These are phyloP conservation scores for Falco columbarius DNA, from an alignment of 2,797 vertebrate genomes.

Conservation along the genomic window DNA sequence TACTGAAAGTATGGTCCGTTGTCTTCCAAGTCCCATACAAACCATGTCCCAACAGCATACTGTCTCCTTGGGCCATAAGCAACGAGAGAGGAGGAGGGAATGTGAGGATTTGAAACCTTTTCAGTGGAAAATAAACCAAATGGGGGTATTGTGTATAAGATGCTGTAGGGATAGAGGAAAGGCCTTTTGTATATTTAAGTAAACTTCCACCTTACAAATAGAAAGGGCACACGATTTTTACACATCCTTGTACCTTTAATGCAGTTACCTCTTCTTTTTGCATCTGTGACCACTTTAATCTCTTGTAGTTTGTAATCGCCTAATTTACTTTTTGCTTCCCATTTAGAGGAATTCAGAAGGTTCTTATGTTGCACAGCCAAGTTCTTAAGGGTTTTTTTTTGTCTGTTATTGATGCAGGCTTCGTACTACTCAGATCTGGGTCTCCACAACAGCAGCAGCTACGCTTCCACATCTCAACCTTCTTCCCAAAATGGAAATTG, in stretches of 20 bases:
- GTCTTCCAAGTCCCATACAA: not conserved
- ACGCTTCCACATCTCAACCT: slow-evolving; percentile 75
- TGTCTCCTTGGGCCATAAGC: not conserved
- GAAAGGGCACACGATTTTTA: not conserved
- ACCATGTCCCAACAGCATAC: not conserved
- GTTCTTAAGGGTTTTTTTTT: not conserved
- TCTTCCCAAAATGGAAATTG: slow-evolving; percentile 82
- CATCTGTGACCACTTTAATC: not conserved
- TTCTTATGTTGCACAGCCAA: rapidly evolving
- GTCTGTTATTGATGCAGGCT: slow-evolving; percentile 65
- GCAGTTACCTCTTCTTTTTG: not conserved
- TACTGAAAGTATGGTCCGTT: not conserved
- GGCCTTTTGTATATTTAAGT: not conserved
- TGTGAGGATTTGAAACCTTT: not conserved
- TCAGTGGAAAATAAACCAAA: not conserved
- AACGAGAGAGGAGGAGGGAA: not conserved
- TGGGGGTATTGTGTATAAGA: not conserved
- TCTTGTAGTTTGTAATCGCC: not conserved
- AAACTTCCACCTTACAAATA: not conserved
- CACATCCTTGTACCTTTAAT: not conserved
- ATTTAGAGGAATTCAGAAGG: not conserved
- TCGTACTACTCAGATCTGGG: slow-evolving; percentile 75
- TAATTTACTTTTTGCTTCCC: not conserved
- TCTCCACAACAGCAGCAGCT: slow-evolving; percentile 73
- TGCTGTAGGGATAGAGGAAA: not conserved